A percentile compares a stretch with the other conserved stretches of the same genome.
phyloP scores from a whole-genome alignment of 2,113 vertebrate genomes.

The Indri indri region DNA sequence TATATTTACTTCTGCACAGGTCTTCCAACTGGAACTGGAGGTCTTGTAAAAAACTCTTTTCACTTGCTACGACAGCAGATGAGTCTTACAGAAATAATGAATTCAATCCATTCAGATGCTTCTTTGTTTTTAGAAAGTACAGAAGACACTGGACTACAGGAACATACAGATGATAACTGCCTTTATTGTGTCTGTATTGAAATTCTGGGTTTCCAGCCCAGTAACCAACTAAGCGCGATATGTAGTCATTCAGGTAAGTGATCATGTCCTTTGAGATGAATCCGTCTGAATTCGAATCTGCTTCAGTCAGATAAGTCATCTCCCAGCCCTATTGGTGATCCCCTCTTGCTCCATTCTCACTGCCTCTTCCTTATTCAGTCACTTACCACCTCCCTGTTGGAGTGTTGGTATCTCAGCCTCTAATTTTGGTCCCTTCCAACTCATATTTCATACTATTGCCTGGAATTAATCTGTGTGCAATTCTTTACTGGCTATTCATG shows the following conservation, averaged over 20 bases:
- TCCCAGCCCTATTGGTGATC: neutral
- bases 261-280: neutral
- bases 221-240: slow-evolving; percentile 88
- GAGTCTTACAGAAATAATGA: slow-evolving; percentile 97
- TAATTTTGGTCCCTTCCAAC: neutral
- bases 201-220: slow-evolving; percentile 91
- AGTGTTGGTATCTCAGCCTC: neutral
- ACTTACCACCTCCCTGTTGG: neutral
- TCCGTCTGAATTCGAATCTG: neutral
- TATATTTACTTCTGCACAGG: slow-evolving; percentile 75
- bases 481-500: neutral
- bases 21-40: slow-evolving; percentile 82
- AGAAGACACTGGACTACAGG: slow-evolving; percentile 96
- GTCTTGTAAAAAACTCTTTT: slow-evolving; percentile 87
- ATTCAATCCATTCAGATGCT: slow-evolving; percentile 90
- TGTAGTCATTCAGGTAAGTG: slow-evolving; percentile 91
- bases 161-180: slow-evolving; percentile 96
- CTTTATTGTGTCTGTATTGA: slow-evolving; percentile 95
- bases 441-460: neutral
- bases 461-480: neutral
- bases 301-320: neutral
- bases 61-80: slow-evolving; percentile 94
- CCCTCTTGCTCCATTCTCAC: neutral
- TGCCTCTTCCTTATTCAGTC: neutral
- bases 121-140: slow-evolving; percentile 90